Evolutionary conservation across 2,113 vertebrate genomes (phyloP).

Genomic region (Carettochelys insculpta): DNA sequence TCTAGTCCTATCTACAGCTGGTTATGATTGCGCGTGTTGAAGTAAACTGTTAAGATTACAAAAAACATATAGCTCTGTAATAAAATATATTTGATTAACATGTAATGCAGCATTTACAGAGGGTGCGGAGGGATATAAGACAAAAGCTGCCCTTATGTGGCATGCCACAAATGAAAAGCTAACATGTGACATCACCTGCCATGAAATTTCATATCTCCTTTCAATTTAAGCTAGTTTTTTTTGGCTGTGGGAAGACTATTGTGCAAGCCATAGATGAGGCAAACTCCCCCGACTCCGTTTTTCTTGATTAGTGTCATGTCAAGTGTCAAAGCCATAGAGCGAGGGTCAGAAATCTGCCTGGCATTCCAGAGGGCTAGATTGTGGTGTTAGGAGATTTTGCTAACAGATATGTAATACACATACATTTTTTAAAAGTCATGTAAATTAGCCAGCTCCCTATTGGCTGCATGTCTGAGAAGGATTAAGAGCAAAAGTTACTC

Average conservation of each 20-base stretch:
- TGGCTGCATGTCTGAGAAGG: constrained; percentile 24
- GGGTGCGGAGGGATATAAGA: neutral
- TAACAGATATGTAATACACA: neutral
- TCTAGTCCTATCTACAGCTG: neutral
- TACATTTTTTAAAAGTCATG: neutral
- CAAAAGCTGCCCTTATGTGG: accelerated
- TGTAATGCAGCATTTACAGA: neutral
- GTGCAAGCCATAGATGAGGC: neutral
- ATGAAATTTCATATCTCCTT: neutral
- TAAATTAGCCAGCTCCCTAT: constrained; percentile 1
- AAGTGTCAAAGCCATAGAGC: constrained; percentile 3
- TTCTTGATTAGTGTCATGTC: neutral
- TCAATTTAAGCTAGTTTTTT: neutral
- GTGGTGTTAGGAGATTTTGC: constrained; percentile 35
- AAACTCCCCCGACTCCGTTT: neutral
- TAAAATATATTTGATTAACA: neutral
- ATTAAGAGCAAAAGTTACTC: constrained; percentile 60
- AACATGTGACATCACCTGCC: accelerated
- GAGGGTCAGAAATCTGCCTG: neutral
- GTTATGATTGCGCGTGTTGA: neutral
- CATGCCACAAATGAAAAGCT: accelerated
- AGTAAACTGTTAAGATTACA: constrained; percentile 5
- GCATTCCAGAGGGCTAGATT: constrained; percentile 14
- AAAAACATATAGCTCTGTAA: neutral
- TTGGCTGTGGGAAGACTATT: accelerated